Percentiles rank a stretch among this genome's conserved stretches.
Evolutionary conservation across 2,113 vertebrate genomes (phyloP).

Genomic region (Polypterus bichir): DNA sequence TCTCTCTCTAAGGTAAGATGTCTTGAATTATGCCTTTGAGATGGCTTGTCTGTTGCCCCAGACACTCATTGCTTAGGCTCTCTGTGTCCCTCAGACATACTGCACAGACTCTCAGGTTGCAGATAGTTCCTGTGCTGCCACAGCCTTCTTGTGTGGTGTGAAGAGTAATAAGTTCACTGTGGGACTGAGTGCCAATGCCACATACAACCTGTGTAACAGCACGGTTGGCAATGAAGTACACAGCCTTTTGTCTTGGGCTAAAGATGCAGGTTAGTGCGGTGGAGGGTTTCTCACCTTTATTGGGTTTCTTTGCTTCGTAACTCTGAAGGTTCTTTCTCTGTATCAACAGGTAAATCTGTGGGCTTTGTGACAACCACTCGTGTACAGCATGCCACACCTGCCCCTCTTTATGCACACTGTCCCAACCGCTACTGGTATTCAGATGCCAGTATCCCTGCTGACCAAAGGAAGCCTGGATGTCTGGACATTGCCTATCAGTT

Average conservation of each 20-base stretch:
- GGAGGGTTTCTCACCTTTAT: neutral
- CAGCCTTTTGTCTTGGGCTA: constrained; percentile 8
- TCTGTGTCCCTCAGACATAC: neutral
- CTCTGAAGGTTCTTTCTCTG: neutral
- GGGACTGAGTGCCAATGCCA: neutral
- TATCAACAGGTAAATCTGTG: neutral
- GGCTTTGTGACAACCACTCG: constrained; percentile 7
- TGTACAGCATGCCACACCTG: constrained; percentile 3
- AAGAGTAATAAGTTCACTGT: constrained; percentile 3
- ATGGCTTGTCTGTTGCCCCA: too few species aligned
- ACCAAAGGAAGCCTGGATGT: constrained; percentile 5
- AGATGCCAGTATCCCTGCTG: neutral
- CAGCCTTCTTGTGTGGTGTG: constrained; percentile 10
- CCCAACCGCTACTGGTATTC: constrained; percentile 8
- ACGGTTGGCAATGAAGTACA: neutral
- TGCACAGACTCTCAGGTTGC: constrained; percentile 2
- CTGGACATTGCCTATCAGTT: constrained; percentile 8
- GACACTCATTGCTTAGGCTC: neutral
- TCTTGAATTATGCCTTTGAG: neutral
- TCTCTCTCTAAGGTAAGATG: constrained; percentile 6
- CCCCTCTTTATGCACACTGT: constrained; percentile 3
- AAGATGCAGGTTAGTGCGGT: constrained; percentile 2
- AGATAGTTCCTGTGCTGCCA: constrained; percentile 4
- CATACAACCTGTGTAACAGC: neutral
- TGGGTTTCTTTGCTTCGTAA: neutral